Evolutionary conservation across 2,888 invertebrate species (phyloP), one percentile per base, ranked within the genome.

Genomic region (Mylabris sibirica): DNA sequence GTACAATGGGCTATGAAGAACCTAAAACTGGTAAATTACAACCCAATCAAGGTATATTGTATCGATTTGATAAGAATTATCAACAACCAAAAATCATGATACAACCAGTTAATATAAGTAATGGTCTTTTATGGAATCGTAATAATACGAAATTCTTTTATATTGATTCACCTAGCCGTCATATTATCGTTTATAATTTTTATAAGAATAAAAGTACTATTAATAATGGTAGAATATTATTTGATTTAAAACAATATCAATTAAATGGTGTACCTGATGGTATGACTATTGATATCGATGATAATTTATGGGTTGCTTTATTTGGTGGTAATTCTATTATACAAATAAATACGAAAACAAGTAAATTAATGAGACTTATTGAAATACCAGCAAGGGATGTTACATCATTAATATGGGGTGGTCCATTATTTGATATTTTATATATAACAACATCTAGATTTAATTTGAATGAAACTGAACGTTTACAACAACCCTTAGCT

Each of bases 81-180:
- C 65, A 75, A 20, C 74, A 79, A 64, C 84, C 84, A 0, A 65
- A 72, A 62, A 71, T 78, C 3, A 76, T 79, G 34, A 76, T 82
- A 20, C 74, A 82, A 2, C 85, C 86, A 6, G 90, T 92, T 22
- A 87, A 88, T 12, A 87, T 93, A 14, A 93, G 94, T 59, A 95
- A 95, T 77, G 95, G 95, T 3, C 83, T 94, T 11, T 90, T 90
- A 0, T 95, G 94, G 94, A 91, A 89, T n/a, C 78, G 84, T n/a
- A n/a, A n/a, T n/a, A n/a, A n/a, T n/a, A n/a, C n/a, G n/a, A 89
- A 87, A 75, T 90, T 94, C 87, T 95, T 91, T 83, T 94, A 91
- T 83, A 93, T 93, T 49, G 95, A 95, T 83, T 89, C 93, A 0
- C 87, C 89, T 0, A 90, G 91, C 0, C 82, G 86, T 38, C 88